phyloP scores from a whole-genome alignment of 1,140 invertebrate genomes.

The Drosophila gunungcola region DNA sequence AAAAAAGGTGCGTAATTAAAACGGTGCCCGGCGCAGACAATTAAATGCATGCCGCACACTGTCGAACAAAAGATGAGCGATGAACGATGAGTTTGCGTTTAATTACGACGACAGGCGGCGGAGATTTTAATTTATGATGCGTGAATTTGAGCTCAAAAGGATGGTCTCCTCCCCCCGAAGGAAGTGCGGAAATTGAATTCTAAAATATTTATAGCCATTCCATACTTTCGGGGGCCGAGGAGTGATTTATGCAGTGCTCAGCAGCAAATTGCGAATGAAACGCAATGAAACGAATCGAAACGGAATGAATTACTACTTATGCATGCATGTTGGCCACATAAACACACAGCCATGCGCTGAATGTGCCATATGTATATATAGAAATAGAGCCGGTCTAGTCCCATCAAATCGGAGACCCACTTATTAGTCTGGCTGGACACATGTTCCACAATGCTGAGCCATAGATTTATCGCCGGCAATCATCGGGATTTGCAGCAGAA shows the following conservation, averaged over 20 bases:
- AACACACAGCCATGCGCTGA: not conserved
- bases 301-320: slow-evolving; percentile 75
- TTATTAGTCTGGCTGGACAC: slow-evolving; percentile 59
- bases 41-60: slow-evolving; percentile 71
- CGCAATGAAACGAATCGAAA: slow-evolving; percentile 66
- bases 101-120: slow-evolving; percentile 64
- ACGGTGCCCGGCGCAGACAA: slow-evolving; percentile 68
- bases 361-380: not conserved
- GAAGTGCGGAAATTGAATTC: slow-evolving; percentile 73
- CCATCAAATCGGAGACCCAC: slow-evolving; percentile 37
- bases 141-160: slow-evolving; percentile 29
- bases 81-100: slow-evolving; percentile 70
- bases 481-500: slow-evolving; percentile 66
- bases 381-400: slow-evolving; percentile 8
- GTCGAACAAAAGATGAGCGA: slow-evolving; percentile 64
- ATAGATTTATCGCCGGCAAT: slow-evolving; percentile 79
- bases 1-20: slow-evolving; percentile 79
- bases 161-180: not conserved
- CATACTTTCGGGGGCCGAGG: slow-evolving; percentile 46
- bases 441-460: slow-evolving; percentile 70
- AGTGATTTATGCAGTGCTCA: slow-evolving; percentile 74
- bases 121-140: slow-evolving; percentile 66
- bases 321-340: slow-evolving; percentile 60
- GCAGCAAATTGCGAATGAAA: slow-evolving; percentile 67
- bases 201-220: slow-evolving; percentile 70